Evolutionary conservation across 2,797 vertebrate genomes (phyloP).

Genomic region (Sebastes umbrosus): DNA sequence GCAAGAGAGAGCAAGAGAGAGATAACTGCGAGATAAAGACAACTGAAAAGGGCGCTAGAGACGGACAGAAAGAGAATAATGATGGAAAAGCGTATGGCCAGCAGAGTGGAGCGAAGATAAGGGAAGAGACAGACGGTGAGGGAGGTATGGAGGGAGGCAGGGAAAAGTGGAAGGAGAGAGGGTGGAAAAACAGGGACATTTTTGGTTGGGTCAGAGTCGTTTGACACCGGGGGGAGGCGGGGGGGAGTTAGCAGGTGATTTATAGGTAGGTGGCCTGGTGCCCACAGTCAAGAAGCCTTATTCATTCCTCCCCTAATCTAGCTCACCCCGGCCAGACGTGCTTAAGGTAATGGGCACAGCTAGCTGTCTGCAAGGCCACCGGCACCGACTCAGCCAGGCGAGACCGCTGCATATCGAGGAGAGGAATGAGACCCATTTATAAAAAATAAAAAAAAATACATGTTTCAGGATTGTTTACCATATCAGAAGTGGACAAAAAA

Average conservation of each 20-base stretch:
- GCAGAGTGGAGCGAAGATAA: slow-evolving; percentile 49
- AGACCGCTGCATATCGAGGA: slow-evolving; percentile 29
- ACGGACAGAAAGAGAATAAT: slow-evolving; percentile 29
- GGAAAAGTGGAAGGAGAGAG: not conserved
- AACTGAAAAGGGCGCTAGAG: slow-evolving; percentile 33
- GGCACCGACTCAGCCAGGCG: slow-evolving; percentile 40
- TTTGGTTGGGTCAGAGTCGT: slow-evolving; percentile 53
- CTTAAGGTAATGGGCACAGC: slow-evolving; percentile 70
- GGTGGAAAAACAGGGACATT: slow-evolving; percentile 21
- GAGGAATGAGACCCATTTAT: not conserved
- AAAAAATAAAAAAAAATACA: not conserved
- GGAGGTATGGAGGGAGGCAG: not conserved
- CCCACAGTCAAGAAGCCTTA: slow-evolving; percentile 65
- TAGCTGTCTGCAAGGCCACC: slow-evolving; percentile 57
- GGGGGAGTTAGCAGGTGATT: slow-evolving; percentile 69
- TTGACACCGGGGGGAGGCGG: slow-evolving; percentile 24
- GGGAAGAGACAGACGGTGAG: slow-evolving; percentile 19
- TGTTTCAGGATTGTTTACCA: not conserved
- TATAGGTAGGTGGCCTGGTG: slow-evolving; percentile 55
- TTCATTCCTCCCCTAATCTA: slow-evolving; percentile 71
- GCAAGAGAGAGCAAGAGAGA: slow-evolving; percentile 26
- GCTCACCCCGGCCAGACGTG: slow-evolving; percentile 57
- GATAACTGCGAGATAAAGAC: slow-evolving; percentile 41
- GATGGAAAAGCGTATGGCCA: slow-evolving; percentile 43
- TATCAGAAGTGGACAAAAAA: not conserved